These are phyloP conservation scores for Cataglyphis altisquamis DNA, from an alignment of 2,888 invertebrate genomes.

Conservation along the genomic window DNA sequence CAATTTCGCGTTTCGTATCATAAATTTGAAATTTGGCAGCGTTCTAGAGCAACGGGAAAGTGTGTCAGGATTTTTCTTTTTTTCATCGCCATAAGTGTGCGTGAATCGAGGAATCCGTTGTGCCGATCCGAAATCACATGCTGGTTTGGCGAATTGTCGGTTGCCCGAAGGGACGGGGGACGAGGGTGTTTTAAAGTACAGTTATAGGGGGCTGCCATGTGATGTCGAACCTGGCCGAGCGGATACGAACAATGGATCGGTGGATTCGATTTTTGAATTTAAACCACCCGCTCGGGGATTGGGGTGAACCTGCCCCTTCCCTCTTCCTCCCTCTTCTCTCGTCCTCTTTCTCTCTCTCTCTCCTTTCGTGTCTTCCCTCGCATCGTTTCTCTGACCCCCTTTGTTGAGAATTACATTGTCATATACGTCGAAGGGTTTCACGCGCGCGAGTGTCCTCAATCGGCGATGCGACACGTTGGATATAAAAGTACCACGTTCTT, in stretches of 20 bases:
- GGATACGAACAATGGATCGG: conserved; percentile 81
- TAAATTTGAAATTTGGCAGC: conserved; percentile 29
- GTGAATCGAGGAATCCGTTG: conserved; percentile 34
- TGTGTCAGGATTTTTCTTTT: conserved; percentile 14
- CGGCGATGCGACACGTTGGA: conserved; percentile 24
- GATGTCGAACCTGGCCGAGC: conserved; percentile 79
- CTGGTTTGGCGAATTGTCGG: conserved; percentile 60
- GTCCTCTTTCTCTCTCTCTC: not conserved
- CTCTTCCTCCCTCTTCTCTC: not conserved
- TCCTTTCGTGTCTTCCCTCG: conserved; percentile 67
- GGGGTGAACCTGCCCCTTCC: conserved; percentile 72
- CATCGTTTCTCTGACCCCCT: conserved; percentile 74
- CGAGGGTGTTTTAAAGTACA: conserved; percentile 73
- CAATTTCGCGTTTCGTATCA: conserved; percentile 14
- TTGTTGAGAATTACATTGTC: conserved; percentile 79
- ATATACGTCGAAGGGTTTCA: conserved; percentile 78
- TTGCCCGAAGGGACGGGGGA: conserved; percentile 23
- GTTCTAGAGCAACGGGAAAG: conserved; percentile 13
- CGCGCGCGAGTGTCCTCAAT: conserved; percentile 69
- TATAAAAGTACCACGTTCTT: conserved; percentile 28
- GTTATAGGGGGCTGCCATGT: conserved; percentile 75
- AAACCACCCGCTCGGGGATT: conserved; percentile 73
- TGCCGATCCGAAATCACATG: conserved; percentile 50
- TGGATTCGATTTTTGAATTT: conserved; percentile 85
- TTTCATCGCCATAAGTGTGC: not conserved